Evolutionary conservation across 2,888 invertebrate genomes (phyloP).

Genomic region (Andricus quercusramuli): DNA sequence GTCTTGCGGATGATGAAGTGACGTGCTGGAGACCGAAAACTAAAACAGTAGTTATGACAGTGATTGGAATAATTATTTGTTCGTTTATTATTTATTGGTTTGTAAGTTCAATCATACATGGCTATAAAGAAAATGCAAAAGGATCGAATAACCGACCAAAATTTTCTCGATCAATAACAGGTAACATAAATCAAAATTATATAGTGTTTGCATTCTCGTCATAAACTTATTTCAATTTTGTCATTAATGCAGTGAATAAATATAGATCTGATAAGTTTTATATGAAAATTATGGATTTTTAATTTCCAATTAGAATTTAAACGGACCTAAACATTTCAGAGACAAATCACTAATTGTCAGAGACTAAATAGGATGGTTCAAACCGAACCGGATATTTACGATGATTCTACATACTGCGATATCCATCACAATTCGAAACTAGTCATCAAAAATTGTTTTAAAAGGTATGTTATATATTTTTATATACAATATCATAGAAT

Average conservation of each 20-base stretch:
- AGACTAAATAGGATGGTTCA: neutral
- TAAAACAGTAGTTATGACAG: slow-evolving; percentile 58
- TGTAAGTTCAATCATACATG: slow-evolving; percentile 59
- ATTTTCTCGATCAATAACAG: slow-evolving; percentile 15
- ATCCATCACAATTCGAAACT: neutral
- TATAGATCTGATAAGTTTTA: too few species aligned
- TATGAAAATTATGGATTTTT: neutral
- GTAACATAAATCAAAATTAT: neutral
- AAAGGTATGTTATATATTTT: neutral
- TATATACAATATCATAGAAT: neutral
- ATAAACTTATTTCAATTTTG: neutral
- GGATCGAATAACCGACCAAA: slow-evolving; percentile 16
- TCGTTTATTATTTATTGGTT: slow-evolving; percentile 66
- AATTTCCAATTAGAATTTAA: neutral
- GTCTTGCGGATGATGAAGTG: slow-evolving; percentile 42
- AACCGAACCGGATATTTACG: neutral
- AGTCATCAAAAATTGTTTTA: neutral
- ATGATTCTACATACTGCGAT: neutral
- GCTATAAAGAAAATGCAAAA: slow-evolving; percentile 45
- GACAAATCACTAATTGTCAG: neutral
- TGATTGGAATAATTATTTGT: slow-evolving; percentile 57
- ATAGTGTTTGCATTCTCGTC: neutral
- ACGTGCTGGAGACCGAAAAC: slow-evolving; percentile 59
- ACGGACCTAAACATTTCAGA: neutral
- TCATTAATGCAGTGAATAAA: neutral